Percentiles rank a stretch among this genome's conserved stretches.
phyloP scores from a whole-genome alignment of 2,888 invertebrate species.

The Athalia cordata region DNA sequence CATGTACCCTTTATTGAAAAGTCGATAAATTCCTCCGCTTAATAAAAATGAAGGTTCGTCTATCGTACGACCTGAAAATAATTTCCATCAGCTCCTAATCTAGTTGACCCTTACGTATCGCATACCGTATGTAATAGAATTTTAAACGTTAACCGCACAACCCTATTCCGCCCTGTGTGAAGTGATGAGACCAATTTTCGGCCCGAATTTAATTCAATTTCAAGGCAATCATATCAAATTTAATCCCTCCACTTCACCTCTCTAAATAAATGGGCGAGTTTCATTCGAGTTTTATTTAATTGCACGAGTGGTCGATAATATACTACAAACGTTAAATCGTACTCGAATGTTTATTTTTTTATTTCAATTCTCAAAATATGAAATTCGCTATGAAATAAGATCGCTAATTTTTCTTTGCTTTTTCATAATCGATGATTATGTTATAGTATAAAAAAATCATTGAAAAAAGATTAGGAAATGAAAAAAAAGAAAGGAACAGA shows the following conservation, averaged over 20 bases:
- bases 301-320: slow-evolving; percentile 42
- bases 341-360: slow-evolving; percentile 5
- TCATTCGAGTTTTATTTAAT: slow-evolving; percentile 44
- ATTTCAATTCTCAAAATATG: slow-evolving; percentile 2
- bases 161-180: slow-evolving; percentile 14
- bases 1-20: no score
- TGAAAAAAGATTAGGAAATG: no score
- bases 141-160: slow-evolving; percentile 35
- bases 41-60: neutral
- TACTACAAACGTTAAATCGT: neutral
- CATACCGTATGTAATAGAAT: slow-evolving; percentile 13
- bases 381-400: neutral
- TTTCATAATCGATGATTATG: neutral
- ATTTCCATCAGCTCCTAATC: neutral
- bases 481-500: no score
- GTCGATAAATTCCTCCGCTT: no score
- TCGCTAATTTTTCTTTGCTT: neutral
- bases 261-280: slow-evolving; percentile 36
- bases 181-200: slow-evolving; percentile 45
- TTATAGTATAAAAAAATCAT: neutral
- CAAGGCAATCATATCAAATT: slow-evolving; percentile 45
- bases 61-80: neutral
- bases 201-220: slow-evolving; percentile 46
- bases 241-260: slow-evolving; percentile 41
- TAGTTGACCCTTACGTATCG: slow-evolving; percentile 33